A percentile compares a stretch with the other conserved stretches of the same genome.
phyloP scores from a whole-genome alignment of 2,113 vertebrate genomes.

The Brienomyrus brachyistius region DNA sequence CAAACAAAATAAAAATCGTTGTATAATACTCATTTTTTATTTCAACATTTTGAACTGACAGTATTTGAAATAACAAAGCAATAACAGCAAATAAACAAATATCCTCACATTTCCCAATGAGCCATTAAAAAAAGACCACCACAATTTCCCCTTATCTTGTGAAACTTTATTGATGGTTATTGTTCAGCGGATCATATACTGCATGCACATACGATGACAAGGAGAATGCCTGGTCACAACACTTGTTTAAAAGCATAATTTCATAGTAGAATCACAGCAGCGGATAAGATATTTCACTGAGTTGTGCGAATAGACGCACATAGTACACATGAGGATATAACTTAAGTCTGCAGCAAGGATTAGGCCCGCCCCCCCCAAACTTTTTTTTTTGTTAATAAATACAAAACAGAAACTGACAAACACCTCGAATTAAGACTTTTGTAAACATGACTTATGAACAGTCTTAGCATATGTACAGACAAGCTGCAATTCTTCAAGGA shows the following conservation, averaged over 20 bases:
- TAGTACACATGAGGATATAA: conserved; percentile 66
- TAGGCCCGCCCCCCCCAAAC: conserved; percentile 40
- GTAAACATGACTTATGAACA: conserved; percentile 87
- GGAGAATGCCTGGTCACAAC: conserved; percentile 91
- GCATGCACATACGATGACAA: conserved; percentile 95
- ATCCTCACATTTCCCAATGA: neutral
- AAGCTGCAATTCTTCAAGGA: conserved; percentile 75
- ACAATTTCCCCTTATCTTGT: conserved; percentile 69
- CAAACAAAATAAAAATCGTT: neutral
- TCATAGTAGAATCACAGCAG: conserved; percentile 86
- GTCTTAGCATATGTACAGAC: conserved; percentile 71
- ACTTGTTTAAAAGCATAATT: conserved; percentile 86
- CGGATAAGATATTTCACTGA: conserved; percentile 70
- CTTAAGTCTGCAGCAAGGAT: conserved; percentile 59
- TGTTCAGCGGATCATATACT: conserved; percentile 90
- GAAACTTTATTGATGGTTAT: conserved; percentile 98
- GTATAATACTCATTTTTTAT: neutral
- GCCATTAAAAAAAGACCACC: conserved; percentile 43
- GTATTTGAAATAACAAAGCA: conserved; percentile 6
- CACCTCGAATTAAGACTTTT: conserved; percentile 78
- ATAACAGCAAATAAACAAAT: conserved; percentile 10
- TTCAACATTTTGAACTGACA: conserved; percentile 6
- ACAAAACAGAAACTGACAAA: conserved; percentile 83
- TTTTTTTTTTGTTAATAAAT: conserved; percentile 73
- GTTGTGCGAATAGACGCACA: conserved; percentile 61